These are phyloP conservation scores for Polydesmus complanatus DNA, from an alignment of 2,888 invertebrate species.

Conservation along the genomic window DNA sequence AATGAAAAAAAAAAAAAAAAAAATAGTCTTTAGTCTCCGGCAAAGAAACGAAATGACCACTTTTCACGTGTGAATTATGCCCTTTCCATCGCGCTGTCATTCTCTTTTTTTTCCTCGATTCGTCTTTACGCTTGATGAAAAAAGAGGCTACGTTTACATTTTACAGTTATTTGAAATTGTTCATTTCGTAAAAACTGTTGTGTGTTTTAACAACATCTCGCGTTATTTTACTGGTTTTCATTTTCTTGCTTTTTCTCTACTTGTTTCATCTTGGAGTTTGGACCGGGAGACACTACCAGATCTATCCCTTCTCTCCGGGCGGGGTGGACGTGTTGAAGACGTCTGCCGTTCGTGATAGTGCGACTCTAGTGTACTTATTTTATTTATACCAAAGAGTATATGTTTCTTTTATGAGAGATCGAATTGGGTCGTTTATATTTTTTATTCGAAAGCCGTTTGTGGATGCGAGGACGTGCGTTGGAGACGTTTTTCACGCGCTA, in stretches of 20 bases:
- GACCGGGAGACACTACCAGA: too few relatives aligned
- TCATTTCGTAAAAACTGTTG: too few relatives aligned
- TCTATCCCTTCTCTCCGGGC: too few relatives aligned
- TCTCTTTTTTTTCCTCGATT: too few relatives aligned
- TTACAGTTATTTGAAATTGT: too few relatives aligned
- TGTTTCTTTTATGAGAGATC: not conserved
- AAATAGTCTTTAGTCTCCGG: not conserved
- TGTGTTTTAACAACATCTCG: too few relatives aligned
- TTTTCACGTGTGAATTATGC: not conserved
- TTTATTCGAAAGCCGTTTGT: not conserved
- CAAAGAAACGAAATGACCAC: not conserved
- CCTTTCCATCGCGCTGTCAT: not conserved
- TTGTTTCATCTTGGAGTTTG: too few relatives aligned
- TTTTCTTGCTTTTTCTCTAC: too few relatives aligned
- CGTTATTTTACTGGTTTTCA: too few relatives aligned
- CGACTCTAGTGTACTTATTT: not conserved
- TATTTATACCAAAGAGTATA: not conserved
- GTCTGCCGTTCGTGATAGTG: not conserved
- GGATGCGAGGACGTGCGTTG: not conserved
- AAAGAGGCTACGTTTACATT: not conserved
- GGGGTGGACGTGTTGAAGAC: not conserved
- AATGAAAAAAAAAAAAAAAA: not conserved
- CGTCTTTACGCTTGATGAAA: not conserved
- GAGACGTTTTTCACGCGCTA: not conserved
- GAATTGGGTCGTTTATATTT: not conserved